Conservation (phyloP, 2,888 invertebrate genomes). For the Pterostichus madidus region DNA sequence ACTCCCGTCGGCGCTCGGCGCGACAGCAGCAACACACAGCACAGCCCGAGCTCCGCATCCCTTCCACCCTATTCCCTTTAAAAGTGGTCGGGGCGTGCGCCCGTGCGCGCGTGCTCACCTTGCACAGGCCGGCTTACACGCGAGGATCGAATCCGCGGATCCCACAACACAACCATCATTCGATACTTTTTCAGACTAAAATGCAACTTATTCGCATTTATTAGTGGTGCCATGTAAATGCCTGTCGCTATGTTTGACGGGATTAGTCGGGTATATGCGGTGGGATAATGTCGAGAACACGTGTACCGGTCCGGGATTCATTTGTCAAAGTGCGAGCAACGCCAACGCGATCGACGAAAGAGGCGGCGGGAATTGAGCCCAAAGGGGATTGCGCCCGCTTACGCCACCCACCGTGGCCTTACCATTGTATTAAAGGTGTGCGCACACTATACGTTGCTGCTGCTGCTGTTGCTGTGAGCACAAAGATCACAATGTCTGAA, state of each 20-base stretch:
- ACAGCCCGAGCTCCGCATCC: conserved; percentile 67
- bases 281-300: conserved; percentile 51
- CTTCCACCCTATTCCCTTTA: conserved; percentile 67
- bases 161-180: not conserved
- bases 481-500: conserved; percentile 4
- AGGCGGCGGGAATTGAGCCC: conserved; percentile 61
- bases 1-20: conserved; percentile 74
- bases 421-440: conserved; percentile 46
- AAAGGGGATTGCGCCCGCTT: conserved; percentile 52
- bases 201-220: too few relatives aligned
- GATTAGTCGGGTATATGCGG: conserved; percentile 1
- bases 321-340: conserved; percentile 71
- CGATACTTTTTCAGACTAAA: too few relatives aligned
- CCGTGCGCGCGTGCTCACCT: conserved; percentile 49
- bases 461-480: not conserved
- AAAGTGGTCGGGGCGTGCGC: conserved; percentile 58
- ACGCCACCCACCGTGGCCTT: conserved; percentile 14
- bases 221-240: too few relatives aligned
- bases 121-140: conserved; percentile 38
- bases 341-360: conserved; percentile 73
- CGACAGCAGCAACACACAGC: conserved; percentile 72
- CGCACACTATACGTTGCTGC: conserved; percentile 27
- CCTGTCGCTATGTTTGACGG: not conserved
- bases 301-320: conserved; percentile 62
- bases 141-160: conserved; percentile 56